Conservation (phyloP, 2,113 vertebrate species). For the Drymodes brunneopygia region DNA sequence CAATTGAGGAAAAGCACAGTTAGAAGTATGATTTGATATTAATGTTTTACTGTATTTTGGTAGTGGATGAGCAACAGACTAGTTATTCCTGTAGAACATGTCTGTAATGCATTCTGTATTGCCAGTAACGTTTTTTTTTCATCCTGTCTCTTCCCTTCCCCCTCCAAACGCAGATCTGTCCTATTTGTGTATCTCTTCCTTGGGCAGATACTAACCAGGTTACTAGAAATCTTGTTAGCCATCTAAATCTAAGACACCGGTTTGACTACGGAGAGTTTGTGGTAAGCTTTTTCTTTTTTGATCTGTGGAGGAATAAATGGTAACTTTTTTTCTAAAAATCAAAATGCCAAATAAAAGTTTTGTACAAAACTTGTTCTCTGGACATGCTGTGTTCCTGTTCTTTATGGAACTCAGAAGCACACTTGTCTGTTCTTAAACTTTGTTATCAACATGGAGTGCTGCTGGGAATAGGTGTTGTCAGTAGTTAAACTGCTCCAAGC, state of each 20-base stretch:
- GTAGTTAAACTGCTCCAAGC: not conserved
- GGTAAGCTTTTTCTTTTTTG: conserved; percentile 70
- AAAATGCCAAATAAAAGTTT: not conserved
- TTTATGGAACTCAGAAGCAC: not conserved
- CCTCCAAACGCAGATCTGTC: conserved; percentile 76
- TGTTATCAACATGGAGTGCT: not conserved
- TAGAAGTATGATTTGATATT: not conserved
- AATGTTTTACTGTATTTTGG: not conserved
- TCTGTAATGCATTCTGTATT: not conserved
- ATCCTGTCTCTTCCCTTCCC: conserved; percentile 1
- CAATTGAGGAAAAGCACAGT: not conserved
- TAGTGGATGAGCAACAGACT: not conserved
- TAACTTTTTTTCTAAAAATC: not conserved
- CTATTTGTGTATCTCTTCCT: conserved; percentile 82
- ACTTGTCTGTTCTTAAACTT: not conserved
- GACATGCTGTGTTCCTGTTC: not conserved
- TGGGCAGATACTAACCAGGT: conserved; percentile 80
- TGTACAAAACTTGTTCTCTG: not conserved
- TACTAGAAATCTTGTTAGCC: conserved; percentile 81
- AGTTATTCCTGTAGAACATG: not conserved
- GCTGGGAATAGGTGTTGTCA: not conserved
- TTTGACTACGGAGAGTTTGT: conserved; percentile 81
- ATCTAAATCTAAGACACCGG: conserved; percentile 82
- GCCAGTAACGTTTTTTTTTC: not conserved
- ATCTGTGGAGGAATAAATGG: not conserved